phyloP scores from a whole-genome alignment of 2,888 invertebrate species.

The Xestia xanthographa region DNA sequence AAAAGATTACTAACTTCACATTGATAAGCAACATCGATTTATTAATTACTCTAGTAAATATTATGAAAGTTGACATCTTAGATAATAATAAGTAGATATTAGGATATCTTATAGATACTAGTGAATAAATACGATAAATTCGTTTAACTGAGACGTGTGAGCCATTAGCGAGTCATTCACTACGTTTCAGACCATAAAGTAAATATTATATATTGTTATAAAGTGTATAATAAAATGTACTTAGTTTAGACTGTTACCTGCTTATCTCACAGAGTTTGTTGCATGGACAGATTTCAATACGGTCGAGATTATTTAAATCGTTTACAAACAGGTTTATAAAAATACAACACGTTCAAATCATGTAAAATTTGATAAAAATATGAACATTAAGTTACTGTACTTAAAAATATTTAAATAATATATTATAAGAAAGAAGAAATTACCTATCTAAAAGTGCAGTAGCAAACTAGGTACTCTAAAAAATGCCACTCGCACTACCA shows the following conservation, averaged over 20 bases:
- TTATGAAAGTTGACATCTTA: constrained; percentile 25
- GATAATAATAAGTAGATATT: neutral
- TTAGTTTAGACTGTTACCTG: neutral
- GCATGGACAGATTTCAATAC: neutral
- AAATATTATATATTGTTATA: neutral
- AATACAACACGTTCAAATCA: neutral
- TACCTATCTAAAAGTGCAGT: constrained; percentile 3
- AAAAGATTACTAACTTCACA: constrained; percentile 19
- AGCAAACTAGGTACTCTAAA: neutral
- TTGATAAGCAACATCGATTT: constrained; percentile 23
- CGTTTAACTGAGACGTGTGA: constrained; percentile 5
- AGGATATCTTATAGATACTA: neutral
- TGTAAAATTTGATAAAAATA: constrained; percentile 5
- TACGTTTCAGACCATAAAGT: neutral
- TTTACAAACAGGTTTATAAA: constrained; percentile 15
- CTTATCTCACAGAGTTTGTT: neutral
- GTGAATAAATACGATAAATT: constrained; percentile 14
- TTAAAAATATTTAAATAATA: neutral
- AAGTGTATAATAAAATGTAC: neutral
- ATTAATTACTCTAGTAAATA: constrained; percentile 21
- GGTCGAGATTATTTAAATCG: constrained; percentile 7
- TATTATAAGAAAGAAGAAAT: neutral
- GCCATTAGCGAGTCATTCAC: neutral
- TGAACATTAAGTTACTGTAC: neutral
- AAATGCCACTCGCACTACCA: neutral